A percentile compares a stretch with the other conserved stretches of the same genome.
These are phyloP conservation scores for Heterotis niloticus DNA, from an alignment of 2,113 vertebrate species.

Conservation along the genomic window DNA sequence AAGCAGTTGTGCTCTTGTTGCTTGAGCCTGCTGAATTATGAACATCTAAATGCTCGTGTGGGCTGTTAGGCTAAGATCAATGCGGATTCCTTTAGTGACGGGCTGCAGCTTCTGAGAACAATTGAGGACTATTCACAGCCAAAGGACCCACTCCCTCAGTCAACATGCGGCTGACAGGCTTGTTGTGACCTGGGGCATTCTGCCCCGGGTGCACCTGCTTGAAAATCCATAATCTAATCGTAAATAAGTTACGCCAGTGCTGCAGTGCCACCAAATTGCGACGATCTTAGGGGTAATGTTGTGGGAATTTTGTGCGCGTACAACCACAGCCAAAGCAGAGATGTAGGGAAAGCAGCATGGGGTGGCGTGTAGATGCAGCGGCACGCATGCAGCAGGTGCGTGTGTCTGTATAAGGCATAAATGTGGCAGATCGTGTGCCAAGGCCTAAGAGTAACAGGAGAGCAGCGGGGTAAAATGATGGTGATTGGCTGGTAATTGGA, in stretches of 20 bases:
- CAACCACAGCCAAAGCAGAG: too few species aligned
- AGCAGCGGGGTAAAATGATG: background rate
- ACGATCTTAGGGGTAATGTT: background rate
- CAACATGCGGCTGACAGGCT: conserved; percentile 53
- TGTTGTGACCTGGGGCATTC: conserved; percentile 36
- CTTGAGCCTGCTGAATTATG: conserved; percentile 1
- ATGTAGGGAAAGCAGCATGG: too few species aligned
- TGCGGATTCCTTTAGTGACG: background rate
- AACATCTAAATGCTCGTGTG: background rate
- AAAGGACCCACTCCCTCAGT: conserved; percentile 57
- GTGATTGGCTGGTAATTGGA: background rate
- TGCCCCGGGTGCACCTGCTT: conserved; percentile 25
- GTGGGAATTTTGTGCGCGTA: background rate
- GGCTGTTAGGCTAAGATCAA: background rate
- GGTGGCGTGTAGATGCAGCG: too few species aligned
- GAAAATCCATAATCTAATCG: background rate
- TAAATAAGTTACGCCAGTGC: background rate
- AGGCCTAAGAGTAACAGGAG: background rate
- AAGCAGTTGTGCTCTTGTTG: background rate
- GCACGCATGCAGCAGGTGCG: too few species aligned
- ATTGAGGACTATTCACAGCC: conserved; percentile 53
- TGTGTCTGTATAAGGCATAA: too few species aligned
- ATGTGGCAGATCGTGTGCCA: background rate
- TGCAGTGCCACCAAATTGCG: background rate
- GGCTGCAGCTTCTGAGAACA: conserved; percentile 46